Evolutionary conservation across 2,888 invertebrate genomes (phyloP), one percentile per base, ranked within the genome.

Genomic region (Dynastes tityus): DNA sequence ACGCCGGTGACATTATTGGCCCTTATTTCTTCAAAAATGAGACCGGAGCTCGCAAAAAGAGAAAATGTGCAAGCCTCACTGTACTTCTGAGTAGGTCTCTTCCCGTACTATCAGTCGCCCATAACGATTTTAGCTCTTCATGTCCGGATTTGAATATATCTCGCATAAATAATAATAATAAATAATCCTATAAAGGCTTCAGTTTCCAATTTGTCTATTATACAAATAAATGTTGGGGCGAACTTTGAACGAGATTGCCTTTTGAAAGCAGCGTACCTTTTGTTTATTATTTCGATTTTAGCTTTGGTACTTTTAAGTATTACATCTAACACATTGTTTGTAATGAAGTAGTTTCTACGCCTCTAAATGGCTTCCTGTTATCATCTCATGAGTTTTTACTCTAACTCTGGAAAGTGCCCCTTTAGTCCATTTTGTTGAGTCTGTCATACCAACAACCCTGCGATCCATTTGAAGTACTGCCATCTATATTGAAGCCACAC

Each of bases 121-220:
- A 82, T 45, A 82, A 22, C 16, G 78, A 80, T 61, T 75, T 71
- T 58, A 82, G 53, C 73, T 80, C 80, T 76, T 82, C 80, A 55
- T 82, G 83, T 16, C 77, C 77, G 45, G 81, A 81, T 78, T 83
- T 83, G 74, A 82, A 82, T 63, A 80, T 29, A 27, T 77, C 81
- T 55, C 64, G 79, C 68, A 82, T 53, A 78, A 83, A 81, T 53
- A 22, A 22, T 22, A 22, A 22, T 22, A 22, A 22, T 22, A 22
- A 82, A 67, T 53, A 83, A 55, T n/a, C 82, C 82, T 45, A 83
- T 70, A 65, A 83, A 80, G 22, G 82, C 82, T 37, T 78, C 70
- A 37, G 82, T 70, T 67, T 79, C 80, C 1, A 76, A 68, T 76
- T 63, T 49, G 22, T 76, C 45, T 27, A 63, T 70, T 37, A 67